Evolutionary conservation across 2,888 invertebrate genomes (phyloP), one percentile per base, ranked within the genome.

Genomic region (Lepidochrysops patricia): DNA sequence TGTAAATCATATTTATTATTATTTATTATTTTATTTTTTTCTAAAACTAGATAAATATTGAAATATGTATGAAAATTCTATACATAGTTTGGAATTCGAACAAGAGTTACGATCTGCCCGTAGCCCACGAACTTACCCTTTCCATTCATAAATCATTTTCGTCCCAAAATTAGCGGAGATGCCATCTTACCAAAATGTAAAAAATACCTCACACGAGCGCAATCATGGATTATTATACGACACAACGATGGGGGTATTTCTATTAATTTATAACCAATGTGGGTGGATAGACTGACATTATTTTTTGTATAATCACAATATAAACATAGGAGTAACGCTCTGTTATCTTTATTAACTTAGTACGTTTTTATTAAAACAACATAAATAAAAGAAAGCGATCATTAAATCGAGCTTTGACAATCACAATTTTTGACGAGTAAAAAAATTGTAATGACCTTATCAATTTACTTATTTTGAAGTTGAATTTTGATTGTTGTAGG

Each of bases 181-280:
- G 68, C 73, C 74, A 80, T 79, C 79, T 72, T 72, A 67, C 75
- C 75, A 77, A 72, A 82, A 84, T 74, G 79, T 65, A 86, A 87
- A 82, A 88, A 87, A 88, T 88, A 86, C 89, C 88, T 81, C 89
- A 88, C 88, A 88, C 85, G 83, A 80, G 70, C 72, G 77, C 79
- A 85, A 85, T 82, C 80, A 79, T 80, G 76, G 75, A 80, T 85
- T 83, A 86, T 87, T 85, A 85, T 81, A 84, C 76, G 82, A 83
- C 84, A 84, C 75, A 74, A 67, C 69, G 77, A 88, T 87, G 80
- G 80, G 88, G 88, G 87, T 76, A 80, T 81, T 82, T 83, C 84
- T 88, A 88, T 88, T 89, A 89, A 88, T 89, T 89, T 89, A 87
- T 87, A 82, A 79, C 84, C 87, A 78, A 88, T 88, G 89, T 88